A percentile compares a stretch with the other conserved stretches of the same genome.
phyloP scores from a whole-genome alignment of 2,113 vertebrate species.

The Mustela lutreola region DNA sequence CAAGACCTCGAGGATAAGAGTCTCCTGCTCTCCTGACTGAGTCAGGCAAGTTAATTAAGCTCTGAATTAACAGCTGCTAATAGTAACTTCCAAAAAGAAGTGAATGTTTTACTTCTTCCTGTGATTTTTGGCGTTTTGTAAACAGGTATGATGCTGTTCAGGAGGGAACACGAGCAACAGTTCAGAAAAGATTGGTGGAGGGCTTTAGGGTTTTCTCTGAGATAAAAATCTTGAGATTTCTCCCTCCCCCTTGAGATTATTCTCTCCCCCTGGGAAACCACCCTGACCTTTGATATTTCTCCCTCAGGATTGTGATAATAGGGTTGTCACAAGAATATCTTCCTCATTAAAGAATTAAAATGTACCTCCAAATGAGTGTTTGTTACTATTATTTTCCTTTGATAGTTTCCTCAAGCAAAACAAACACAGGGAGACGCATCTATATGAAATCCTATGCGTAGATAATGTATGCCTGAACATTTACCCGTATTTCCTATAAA shows the following conservation, averaged over 20 bases:
- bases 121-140: background rate
- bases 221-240: background rate
- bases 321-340: background rate
- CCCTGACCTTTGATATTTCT: background rate
- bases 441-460: background rate
- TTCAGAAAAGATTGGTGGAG: background rate
- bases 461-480: background rate
- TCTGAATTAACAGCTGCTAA: background rate
- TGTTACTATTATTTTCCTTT: background rate
- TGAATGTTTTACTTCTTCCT: background rate
- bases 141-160: background rate
- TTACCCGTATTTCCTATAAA: background rate
- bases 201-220: background rate
- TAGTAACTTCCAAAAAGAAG: background rate
- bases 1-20: background rate
- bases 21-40: background rate
- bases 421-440: background rate
- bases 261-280: background rate
- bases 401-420: conserved; percentile 16
- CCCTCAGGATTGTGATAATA: background rate
- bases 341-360: background rate
- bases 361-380: background rate
- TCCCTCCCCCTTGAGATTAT: background rate
- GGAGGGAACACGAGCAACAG: background rate
- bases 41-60: background rate